Base-by-base conservation (phyloP, 1,140 invertebrate species). In the Trichogramma pretiosum region DNA sequence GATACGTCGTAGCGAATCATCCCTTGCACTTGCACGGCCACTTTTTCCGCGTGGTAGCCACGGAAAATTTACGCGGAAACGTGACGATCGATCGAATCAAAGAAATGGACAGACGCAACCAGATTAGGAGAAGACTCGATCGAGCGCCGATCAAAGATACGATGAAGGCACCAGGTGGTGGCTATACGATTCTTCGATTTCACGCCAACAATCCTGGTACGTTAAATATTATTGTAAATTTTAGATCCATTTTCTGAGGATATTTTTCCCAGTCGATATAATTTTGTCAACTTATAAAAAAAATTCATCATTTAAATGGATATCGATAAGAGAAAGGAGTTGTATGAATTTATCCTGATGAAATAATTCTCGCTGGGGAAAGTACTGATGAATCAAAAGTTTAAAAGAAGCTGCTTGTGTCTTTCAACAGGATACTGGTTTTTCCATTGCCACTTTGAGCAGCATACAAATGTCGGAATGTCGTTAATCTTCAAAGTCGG, bases 1-100 rank as follows among this genome's bases (percentile, higher is more conserved):
- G 10, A 32, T 11, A 2, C n/a, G 24, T 11, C 11, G 5, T 5
- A 28, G 86, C 86, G 1, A 89, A 89, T 67, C 88, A 92, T 71
- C 88, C 88, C 0, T 86, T 92, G 52, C 89, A 93, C 63, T 65
- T 93, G 39, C 89, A 93, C 56, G 89, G 89, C 1, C 78, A 89
- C 64, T 77, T 80, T 32, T 92, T 92, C 59, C 76, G 85, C 47
- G 87, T 92, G 2, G 75, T 92, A 0, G 84, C 79, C 0, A 84
- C 91, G 77, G 80, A 87, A 59, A 72, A 79, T 35, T 28, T 67
- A 1, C 82, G 76, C 1, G 70, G 65, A 10, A 79, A 77, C 54
- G 75, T 80, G 0, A 83, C 82, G 0, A 73, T 79, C n/a, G 79
- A 83, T 47, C 69, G 80, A 67, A 74, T 88, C 3, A 81, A 82